phyloP scores from a whole-genome alignment of 1,140 invertebrate species.

The Drosophila murphyi region DNA sequence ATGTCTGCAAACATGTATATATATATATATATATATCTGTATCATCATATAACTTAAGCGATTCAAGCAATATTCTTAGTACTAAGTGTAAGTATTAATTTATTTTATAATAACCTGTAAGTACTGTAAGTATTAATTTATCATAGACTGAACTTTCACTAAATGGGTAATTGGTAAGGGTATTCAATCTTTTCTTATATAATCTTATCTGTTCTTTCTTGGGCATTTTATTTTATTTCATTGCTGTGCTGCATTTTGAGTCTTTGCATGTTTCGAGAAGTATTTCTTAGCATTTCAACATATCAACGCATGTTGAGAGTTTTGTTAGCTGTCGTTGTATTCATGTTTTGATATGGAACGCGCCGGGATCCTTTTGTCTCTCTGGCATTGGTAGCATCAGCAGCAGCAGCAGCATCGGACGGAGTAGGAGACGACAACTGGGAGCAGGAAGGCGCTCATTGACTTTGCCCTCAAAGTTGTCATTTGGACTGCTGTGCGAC shows the following conservation, averaged over 20 bases:
- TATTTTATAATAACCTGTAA: no score
- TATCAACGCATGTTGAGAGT: constrained; percentile 76
- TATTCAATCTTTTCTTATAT: not conserved
- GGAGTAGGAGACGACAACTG: constrained; percentile 44
- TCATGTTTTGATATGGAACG: constrained; percentile 79
- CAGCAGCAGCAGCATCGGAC: constrained; percentile 48
- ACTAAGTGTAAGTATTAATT: no score
- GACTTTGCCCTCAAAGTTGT: constrained; percentile 80
- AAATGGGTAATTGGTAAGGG: not conserved
- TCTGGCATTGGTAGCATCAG: constrained; percentile 43
- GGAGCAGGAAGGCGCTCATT: constrained; percentile 77
- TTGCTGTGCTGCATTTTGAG: constrained; percentile 57
- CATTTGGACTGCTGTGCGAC: constrained; percentile 53
- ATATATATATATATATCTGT: no score
- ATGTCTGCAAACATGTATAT: no score
- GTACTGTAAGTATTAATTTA: no score
- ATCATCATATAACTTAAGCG: no score
- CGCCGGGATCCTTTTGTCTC: constrained; percentile 74
- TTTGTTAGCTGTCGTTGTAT: constrained; percentile 78
- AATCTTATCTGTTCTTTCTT: not conserved
- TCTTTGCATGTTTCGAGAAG: constrained; percentile 64
- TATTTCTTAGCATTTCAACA: constrained; percentile 74
- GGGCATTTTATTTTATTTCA: constrained; percentile 13
- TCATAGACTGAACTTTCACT: no score
- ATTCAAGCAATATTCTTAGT: no score